These are phyloP conservation scores for Laticauda colubrina DNA, from an alignment of 2,113 vertebrate genomes.

Conservation along the genomic window DNA sequence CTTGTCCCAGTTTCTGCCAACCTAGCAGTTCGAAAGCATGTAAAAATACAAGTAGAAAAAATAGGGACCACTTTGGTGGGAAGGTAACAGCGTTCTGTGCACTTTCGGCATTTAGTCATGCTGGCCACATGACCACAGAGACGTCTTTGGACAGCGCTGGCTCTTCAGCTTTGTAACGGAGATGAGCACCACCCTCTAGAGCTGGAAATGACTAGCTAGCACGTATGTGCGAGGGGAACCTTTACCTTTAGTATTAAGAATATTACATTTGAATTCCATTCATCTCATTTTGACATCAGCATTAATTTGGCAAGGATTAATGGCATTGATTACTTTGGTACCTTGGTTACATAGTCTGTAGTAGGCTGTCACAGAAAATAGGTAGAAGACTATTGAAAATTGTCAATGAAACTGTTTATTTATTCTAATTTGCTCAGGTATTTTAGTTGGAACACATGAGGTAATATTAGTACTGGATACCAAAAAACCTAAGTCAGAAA, in stretches of 20 bases:
- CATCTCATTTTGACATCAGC: fast-evolving
- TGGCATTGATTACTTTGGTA: not conserved
- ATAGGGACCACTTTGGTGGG: too few species aligned
- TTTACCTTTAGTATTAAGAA: not conserved
- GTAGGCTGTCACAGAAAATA: not conserved
- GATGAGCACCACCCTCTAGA: too few species aligned
- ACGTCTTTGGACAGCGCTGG: too few species aligned
- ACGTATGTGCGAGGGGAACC: too few species aligned
- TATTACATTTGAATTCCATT: not conserved
- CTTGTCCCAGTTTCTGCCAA: too few species aligned
- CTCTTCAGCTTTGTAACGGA: too few species aligned
- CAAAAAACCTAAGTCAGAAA: not conserved
- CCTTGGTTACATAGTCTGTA: not conserved
- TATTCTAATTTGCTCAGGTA: not conserved
- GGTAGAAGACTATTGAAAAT: not conserved
- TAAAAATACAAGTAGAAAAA: too few species aligned
- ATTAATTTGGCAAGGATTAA: not conserved
- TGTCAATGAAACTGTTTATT: not conserved
- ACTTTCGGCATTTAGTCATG: too few species aligned
- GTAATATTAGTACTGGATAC: not conserved
- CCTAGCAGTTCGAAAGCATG: too few species aligned
- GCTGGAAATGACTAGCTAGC: too few species aligned
- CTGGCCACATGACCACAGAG: too few species aligned
- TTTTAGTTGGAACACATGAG: not conserved
- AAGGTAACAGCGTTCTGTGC: too few species aligned